Evolutionary conservation across 2,797 vertebrate genomes (phyloP).

Genomic region (Chromobotia macracanthus): DNA sequence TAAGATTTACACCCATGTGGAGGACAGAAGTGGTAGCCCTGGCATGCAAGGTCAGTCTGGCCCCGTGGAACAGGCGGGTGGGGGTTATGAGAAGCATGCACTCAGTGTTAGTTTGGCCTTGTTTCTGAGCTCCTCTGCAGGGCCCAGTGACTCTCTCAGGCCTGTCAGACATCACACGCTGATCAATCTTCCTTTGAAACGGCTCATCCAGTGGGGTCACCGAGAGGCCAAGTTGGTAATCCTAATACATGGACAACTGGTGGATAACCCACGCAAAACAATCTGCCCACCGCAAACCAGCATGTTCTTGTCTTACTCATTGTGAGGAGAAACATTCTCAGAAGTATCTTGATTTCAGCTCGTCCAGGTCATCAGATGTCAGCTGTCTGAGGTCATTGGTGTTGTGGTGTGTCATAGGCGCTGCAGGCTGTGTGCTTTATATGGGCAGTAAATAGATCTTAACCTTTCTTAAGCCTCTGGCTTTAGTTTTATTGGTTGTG

Average conservation of each 20-base stretch:
- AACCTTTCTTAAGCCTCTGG: not conserved
- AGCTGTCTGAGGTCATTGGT: slow-evolving; percentile 21
- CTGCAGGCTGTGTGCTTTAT: slow-evolving; percentile 7
- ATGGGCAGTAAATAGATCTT: slow-evolving; percentile 22
- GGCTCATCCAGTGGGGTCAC: slow-evolving; percentile 47
- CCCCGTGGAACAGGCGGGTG: slow-evolving; percentile 14
- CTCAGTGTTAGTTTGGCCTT: slow-evolving; percentile 54
- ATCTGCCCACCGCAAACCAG: slow-evolving; percentile 27
- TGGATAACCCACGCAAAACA: slow-evolving; percentile 39
- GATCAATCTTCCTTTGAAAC: slow-evolving; percentile 52
- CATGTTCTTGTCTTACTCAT: slow-evolving; percentile 12
- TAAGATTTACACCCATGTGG: slow-evolving; percentile 30
- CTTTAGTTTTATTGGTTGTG: slow-evolving; percentile 27
- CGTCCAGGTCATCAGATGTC: slow-evolving; percentile 24
- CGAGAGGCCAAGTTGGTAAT: slow-evolving; percentile 66
- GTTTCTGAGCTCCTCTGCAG: slow-evolving; percentile 45
- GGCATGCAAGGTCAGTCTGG: slow-evolving; percentile 54
- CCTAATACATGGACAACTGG: slow-evolving; percentile 85
- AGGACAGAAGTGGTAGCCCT: slow-evolving; percentile 16
- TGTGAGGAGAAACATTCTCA: slow-evolving; percentile 25
- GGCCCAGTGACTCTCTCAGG: slow-evolving; percentile 48
- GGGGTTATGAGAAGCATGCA: slow-evolving; percentile 54
- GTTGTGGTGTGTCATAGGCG: slow-evolving; percentile 22
- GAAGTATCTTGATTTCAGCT: slow-evolving; percentile 35
- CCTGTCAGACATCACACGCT: slow-evolving; percentile 50